Evolutionary conservation across 2,888 invertebrate species (phyloP).

Genomic region (Steinernema scapterisci): DNA sequence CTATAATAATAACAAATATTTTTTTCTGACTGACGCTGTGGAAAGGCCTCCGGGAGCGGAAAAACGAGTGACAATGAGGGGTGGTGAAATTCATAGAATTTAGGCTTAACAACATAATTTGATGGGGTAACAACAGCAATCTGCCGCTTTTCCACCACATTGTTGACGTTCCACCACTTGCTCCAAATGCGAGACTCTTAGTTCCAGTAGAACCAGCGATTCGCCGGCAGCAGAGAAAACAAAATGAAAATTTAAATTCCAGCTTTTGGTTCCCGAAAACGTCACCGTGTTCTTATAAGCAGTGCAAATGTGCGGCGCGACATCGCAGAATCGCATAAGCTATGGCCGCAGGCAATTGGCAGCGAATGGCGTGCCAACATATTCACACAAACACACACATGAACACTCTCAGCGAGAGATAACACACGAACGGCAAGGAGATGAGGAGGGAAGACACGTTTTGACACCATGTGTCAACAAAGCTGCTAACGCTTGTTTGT

Average conservation of each 20-base stretch:
- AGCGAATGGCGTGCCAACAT: conserved; percentile 30
- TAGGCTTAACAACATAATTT: neutral
- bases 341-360: conserved; percentile 27
- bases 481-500: conserved; percentile 23
- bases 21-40: no score
- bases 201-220: neutral
- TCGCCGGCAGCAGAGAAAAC: neutral
- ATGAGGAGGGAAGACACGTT: conserved; percentile 24
- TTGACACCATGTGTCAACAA: conserved; percentile 27
- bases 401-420: conserved; percentile 31
- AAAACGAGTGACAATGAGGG: neutral
- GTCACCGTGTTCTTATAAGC: conserved; percentile 6
- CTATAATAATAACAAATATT: neutral
- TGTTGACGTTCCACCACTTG: neutral
- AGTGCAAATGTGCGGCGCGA: conserved; percentile 22
- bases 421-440: conserved; percentile 2
- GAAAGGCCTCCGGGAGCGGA: neutral
- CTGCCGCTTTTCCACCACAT: neutral
- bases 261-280: neutral
- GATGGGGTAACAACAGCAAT: neutral
- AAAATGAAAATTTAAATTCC: neutral
- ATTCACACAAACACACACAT: conserved; percentile 28
- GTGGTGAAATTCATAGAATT: neutral
- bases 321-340: conserved; percentile 21
- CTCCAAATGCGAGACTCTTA: neutral